Evolutionary conservation across 2,888 invertebrate species (phyloP), one percentile per base, ranked within the genome.

Genomic region (Melieria picta): DNA sequence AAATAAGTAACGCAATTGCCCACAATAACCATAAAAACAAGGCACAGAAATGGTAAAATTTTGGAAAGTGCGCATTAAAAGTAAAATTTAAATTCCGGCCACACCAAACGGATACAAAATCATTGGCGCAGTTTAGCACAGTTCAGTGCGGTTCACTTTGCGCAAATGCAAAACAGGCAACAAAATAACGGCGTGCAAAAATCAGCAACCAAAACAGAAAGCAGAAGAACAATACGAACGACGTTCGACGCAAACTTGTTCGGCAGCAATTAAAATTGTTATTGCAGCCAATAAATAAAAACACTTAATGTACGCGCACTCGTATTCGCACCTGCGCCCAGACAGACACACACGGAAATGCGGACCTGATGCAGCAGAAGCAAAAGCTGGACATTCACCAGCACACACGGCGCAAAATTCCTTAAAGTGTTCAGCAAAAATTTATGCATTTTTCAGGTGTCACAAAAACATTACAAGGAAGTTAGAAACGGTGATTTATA

Each of bases 51-150:
- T 42, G 4, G 42, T n/a, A 6, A 58, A 11, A 58, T 5, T 65
- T 52, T 65, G 43, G 56, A 65, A 65, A 64, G 50, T 64, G 42
- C 64, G 64, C 64, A 46, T 52, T 65, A 56, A 65, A 65, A 65
- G 13, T 65, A 16, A 56, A 65, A 65, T 65, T 65, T n/a, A 65
- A 65, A 65, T 65, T 56, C 65, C 56, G 45, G 65, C 47, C 65
- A 65, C 65, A 65, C 46, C 45, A 65, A 65, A 65, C 65, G 65
- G 65, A 65, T 65, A 57, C 57, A 57, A 55, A 58, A 13, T 42
- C 16, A 42, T 57, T 42, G 16, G 30, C 47, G 30, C 30, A 30
- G 30, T 30, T 30, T 30, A 46, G 30, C 65, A 46, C 65, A 65
- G 46, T 56, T 43, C n/a, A 62, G 30, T 30, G 30, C 30, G 30